phyloP scores from a whole-genome alignment of 2,113 vertebrate species.

The Fregata magnificens region DNA sequence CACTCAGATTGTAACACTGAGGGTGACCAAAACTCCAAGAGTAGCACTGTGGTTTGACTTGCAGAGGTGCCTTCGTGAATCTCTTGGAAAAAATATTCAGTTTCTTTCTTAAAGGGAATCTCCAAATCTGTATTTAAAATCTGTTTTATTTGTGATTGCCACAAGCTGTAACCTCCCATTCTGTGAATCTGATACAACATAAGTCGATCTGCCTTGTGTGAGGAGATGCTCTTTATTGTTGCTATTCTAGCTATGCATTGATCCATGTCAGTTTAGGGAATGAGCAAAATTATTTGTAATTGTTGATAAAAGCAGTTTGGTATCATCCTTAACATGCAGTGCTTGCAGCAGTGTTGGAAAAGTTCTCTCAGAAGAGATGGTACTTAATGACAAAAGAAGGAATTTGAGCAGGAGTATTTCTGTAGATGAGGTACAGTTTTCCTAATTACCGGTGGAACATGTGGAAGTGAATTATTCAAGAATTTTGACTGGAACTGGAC shows the following conservation, averaged over 20 bases:
- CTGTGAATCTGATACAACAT: background rate
- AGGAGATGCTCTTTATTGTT: background rate
- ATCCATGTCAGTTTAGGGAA: background rate
- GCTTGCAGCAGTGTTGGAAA: background rate
- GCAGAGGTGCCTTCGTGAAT: background rate
- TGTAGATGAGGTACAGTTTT: background rate
- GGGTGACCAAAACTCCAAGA: background rate
- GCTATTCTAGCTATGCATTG: background rate
- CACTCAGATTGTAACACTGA: background rate
- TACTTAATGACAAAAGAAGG: background rate
- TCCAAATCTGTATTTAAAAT: background rate
- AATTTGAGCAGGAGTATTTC: background rate
- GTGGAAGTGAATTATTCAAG: background rate
- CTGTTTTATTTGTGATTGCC: background rate
- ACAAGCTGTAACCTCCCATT: background rate
- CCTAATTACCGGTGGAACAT: background rate
- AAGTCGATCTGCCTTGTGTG: background rate
- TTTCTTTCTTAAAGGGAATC: background rate
- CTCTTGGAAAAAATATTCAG: background rate
- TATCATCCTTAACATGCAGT: background rate
- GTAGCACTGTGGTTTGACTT: background rate
- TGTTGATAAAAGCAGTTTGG: background rate
- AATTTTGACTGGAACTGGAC: background rate
- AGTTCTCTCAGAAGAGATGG: background rate
- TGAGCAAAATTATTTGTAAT: background rate